Evolutionary conservation across 2,113 vertebrate genomes (phyloP).

Genomic region (Otolemur garnettii): DNA sequence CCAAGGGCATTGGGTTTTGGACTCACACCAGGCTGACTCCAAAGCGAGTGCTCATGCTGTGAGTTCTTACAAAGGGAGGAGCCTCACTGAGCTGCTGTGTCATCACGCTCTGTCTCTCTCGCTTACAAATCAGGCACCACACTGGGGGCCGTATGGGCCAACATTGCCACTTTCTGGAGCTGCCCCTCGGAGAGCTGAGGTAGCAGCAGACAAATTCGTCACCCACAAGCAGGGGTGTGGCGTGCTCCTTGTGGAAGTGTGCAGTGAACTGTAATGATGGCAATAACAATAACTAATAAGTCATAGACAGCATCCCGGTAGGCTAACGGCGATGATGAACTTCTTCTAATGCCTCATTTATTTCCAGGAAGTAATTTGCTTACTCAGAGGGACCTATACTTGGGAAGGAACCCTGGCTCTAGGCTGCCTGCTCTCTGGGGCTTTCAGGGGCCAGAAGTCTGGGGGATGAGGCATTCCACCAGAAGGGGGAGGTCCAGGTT

Average conservation of each 20-base stretch:
- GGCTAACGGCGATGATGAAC: slow-evolving; percentile 47
- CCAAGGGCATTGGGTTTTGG: not conserved
- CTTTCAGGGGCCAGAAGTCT: not conserved
- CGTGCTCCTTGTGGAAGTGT: not conserved
- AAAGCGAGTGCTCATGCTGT: too few relatives aligned
- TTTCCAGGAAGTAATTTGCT: slow-evolving; percentile 58
- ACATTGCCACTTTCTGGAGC: fast-evolving
- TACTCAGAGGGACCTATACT: not conserved
- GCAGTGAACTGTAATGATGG: slow-evolving; percentile 51
- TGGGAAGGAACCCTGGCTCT: not conserved
- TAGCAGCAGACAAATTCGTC: not conserved
- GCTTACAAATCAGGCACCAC: not conserved
- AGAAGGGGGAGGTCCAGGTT: not conserved
- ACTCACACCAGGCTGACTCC: not conserved
- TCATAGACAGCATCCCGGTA: not conserved
- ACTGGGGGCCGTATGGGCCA: not conserved
- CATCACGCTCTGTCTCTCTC: not conserved
- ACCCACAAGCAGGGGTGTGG: not conserved
- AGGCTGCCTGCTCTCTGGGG: not conserved
- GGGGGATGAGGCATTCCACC: fast-evolving
- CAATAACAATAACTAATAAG: slow-evolving; percentile 63
- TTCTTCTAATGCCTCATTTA: slow-evolving; percentile 49
- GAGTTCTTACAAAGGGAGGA: not conserved
- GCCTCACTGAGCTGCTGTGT: not conserved
- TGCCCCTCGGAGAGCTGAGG: fast-evolving